These are phyloP conservation scores for Shinisaurus crocodilurus DNA, from an alignment of 2,113 vertebrate genomes.

Conservation along the genomic window DNA sequence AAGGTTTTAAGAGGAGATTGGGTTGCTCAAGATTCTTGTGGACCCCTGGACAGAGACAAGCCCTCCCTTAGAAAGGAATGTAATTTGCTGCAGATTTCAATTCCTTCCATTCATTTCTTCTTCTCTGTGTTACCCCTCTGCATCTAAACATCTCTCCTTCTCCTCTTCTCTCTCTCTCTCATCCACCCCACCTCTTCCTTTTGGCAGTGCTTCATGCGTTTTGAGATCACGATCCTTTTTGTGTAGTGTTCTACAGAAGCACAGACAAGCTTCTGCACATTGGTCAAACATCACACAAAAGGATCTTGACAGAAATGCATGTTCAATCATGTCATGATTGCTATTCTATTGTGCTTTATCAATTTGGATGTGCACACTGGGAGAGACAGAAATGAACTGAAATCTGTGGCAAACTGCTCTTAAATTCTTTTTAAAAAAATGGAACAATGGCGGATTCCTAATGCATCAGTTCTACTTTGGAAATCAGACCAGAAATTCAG, in stretches of 20 bases:
- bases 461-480: neutral
- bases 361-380: neutral
- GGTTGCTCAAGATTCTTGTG: neutral
- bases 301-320: neutral
- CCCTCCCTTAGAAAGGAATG: neutral
- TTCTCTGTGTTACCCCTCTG: neutral
- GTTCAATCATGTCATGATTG: neutral
- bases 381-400: neutral
- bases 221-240: neutral
- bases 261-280: neutral
- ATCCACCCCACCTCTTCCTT: neutral
- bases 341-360: neutral
- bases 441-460: neutral
- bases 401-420: neutral
- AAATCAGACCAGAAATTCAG: neutral
- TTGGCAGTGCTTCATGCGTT: too few species aligned
- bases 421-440: neutral
- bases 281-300: neutral
- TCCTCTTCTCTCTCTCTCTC: too few species aligned
- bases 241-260: neutral
- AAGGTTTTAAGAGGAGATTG: neutral
- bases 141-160: neutral
- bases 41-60: neutral
- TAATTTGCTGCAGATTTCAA: neutral
- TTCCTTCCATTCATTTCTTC: neutral